Conservation (phyloP, 30 jellyfish, hydroid and myxozoan species). For the Hydractinia echinata region DNA sequence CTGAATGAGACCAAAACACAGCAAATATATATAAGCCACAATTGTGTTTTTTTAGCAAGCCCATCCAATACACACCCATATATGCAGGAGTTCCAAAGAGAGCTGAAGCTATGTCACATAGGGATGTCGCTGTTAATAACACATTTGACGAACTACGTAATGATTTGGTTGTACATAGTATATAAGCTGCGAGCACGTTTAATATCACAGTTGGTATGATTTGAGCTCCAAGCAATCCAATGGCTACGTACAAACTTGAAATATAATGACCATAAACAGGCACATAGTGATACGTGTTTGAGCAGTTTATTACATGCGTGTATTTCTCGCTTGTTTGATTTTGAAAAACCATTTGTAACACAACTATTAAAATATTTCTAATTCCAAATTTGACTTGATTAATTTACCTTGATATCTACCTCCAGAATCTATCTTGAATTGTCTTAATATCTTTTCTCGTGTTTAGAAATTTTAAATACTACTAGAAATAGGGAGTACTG, state of each 20-base stretch:
- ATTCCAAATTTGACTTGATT: no score
- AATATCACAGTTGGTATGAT: constrained; percentile 19
- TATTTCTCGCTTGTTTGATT: neutral
- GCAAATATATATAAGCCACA: constrained; percentile 12
- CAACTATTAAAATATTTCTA: no score
- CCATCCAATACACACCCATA: neutral
- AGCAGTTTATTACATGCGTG: neutral
- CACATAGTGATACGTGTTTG: neutral
- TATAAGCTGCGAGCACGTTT: neutral
- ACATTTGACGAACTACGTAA: constrained; percentile 22
- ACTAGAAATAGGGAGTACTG: no score
- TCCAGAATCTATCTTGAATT: no score
- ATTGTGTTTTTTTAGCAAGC: neutral
- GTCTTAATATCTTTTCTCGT: no score
- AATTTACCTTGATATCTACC: no score
- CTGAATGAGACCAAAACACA: constrained; percentile 3
- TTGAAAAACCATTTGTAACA: no score
- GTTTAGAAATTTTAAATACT: no score
- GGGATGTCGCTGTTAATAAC: constrained; percentile 1
- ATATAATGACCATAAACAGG: neutral
- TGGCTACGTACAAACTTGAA: neutral
- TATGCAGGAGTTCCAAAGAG: constrained; percentile 10
- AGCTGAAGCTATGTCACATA: neutral
- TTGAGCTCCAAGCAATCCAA: neutral
- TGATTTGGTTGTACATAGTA: constrained; percentile 5